Conservation (phyloP, 2,888 invertebrate species). For the Lycaena phlaeas region DNA sequence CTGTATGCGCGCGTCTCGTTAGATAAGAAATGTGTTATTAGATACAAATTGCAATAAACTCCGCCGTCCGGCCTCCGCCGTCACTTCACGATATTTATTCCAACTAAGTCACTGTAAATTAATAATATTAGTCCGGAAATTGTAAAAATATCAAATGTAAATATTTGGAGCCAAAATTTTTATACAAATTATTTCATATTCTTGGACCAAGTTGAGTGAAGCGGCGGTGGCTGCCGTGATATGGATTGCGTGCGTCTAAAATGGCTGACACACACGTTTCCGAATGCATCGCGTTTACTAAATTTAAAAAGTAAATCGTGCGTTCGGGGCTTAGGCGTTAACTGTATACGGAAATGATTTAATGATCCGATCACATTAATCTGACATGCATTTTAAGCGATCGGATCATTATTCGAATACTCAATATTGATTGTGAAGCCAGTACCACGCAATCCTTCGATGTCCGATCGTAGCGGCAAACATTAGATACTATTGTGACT, state of each 20-base stretch:
- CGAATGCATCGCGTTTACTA: conserved; percentile 14
- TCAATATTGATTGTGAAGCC: not conserved
- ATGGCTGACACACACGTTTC: conserved; percentile 9
- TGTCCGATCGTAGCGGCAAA: conserved; percentile 60
- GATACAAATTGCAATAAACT: conserved; percentile 56
- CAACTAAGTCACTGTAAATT: conserved; percentile 58
- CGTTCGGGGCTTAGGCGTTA: not conserved
- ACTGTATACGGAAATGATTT: not conserved
- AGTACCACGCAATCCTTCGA: conserved; percentile 23
- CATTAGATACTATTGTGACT: conserved; percentile 59
- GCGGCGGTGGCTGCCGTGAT: conserved; percentile 21
- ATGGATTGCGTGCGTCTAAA: conserved; percentile 14
- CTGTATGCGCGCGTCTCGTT: conserved; percentile 55
- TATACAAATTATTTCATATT: conserved; percentile 67
- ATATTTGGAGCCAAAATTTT: conserved; percentile 69
- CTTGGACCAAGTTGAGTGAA: conserved; percentile 47
- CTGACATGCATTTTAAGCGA: not conserved
- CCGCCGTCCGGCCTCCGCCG: conserved; percentile 25
- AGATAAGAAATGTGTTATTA: conserved; percentile 69
- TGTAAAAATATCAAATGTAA: conserved; percentile 66
- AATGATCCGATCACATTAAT: not conserved
- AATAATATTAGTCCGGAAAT: conserved; percentile 55
- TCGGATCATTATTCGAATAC: not conserved
- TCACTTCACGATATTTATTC: conserved; percentile 34
- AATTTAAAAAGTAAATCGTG: conserved; percentile 8